A percentile compares a stretch with the other conserved stretches of the same genome.
These are phyloP conservation scores for Brenthis hecate DNA, from an alignment of 2,888 invertebrate genomes.

Conservation along the genomic window DNA sequence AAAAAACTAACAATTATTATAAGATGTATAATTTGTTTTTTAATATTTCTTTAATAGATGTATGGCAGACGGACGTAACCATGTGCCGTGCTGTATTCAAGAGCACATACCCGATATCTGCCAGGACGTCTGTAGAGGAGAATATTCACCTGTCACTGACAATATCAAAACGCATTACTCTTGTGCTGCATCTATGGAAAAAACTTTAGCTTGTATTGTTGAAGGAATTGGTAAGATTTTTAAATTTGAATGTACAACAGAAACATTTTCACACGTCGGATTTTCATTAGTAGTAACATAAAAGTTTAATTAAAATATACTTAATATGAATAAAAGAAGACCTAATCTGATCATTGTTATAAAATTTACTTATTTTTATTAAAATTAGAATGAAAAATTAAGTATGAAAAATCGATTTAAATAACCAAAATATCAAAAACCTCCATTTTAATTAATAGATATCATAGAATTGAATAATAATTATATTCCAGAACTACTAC, in stretches of 20 bases:
- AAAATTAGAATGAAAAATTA: too few species aligned
- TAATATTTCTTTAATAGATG: constrained; percentile 64
- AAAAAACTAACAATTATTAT: too few species aligned
- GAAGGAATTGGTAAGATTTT: constrained; percentile 85
- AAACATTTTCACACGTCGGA: neutral
- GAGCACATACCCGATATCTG: constrained; percentile 92
- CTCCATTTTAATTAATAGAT: too few species aligned
- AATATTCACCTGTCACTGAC: constrained; percentile 92
- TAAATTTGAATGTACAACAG: neutral
- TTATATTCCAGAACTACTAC: constrained; percentile 84
- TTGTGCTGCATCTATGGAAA: constrained; percentile 91
- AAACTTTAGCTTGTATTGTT: constrained; percentile 91
- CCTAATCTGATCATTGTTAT: too few species aligned
- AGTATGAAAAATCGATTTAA: too few species aligned
- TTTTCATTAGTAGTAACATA: neutral
- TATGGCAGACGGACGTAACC: constrained; percentile 92
- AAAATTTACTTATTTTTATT: neutral
- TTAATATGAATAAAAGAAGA: neutral
- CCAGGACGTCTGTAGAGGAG: constrained; percentile 92
- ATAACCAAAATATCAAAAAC: too few species aligned
- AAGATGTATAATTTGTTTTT: too few species aligned
- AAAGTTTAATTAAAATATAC: neutral
- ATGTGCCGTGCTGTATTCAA: constrained; percentile 91
- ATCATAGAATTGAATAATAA: neutral
- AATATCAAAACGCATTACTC: constrained; percentile 92